Conservation (phyloP, 2,113 vertebrate species). For the Lasiurus cinereus region DNA sequence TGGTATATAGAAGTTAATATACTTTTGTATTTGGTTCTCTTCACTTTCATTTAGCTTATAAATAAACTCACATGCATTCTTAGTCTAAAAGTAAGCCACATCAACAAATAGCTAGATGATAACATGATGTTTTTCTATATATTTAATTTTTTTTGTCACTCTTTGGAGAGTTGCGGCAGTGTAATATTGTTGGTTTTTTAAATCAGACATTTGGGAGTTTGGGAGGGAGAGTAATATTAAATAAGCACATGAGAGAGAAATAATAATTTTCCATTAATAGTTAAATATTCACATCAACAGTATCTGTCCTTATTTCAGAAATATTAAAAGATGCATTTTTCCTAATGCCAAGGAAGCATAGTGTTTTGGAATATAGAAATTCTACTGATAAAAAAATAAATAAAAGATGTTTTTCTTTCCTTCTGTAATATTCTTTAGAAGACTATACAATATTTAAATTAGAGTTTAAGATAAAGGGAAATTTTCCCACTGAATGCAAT, state of each 20-base stretch:
- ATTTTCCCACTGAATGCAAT: conserved; percentile 26
- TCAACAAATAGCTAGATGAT: conserved; percentile 32
- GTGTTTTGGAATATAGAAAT: conserved; percentile 44
- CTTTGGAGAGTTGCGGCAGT: conserved; percentile 5
- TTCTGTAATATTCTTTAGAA: conserved; percentile 12
- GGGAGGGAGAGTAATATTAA: not conserved
- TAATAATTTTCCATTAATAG: not conserved
- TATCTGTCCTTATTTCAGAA: conserved; percentile 53
- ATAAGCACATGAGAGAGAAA: not conserved
- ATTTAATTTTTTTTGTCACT: conserved; percentile 28
- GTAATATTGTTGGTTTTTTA: conserved; percentile 17
- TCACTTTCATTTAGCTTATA: conserved; percentile 38
- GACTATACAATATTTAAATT: conserved; percentile 44
- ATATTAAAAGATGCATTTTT: conserved; percentile 21
- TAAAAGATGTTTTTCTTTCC: not conserved
- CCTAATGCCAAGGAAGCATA: not conserved
- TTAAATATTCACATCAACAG: conserved; percentile 22
- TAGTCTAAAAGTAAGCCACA: conserved; percentile 46
- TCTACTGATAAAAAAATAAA: conserved; percentile 17
- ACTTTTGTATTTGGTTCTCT: conserved; percentile 33
- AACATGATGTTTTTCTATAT: conserved; percentile 30
- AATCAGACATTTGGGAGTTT: not conserved
- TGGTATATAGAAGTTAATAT: not conserved
- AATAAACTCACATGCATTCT: conserved; percentile 1
- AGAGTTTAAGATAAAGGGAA: conserved; percentile 58